These are phyloP conservation scores for Diabrotica virgifera DNA, from an alignment of 1,140 invertebrate species.

Conservation along the genomic window DNA sequence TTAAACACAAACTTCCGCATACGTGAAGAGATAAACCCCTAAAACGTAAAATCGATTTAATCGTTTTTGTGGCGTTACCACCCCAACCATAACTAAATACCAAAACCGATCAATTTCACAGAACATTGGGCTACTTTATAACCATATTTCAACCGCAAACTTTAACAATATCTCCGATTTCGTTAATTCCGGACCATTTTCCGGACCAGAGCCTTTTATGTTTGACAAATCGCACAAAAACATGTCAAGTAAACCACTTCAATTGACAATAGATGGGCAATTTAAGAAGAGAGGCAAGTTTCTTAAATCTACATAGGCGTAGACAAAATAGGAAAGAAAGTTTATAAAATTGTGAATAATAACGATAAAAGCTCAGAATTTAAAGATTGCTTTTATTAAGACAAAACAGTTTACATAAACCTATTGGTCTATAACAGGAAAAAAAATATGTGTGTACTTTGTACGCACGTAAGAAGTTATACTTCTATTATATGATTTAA, in stretches of 20 bases:
- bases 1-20: constrained; percentile 3
- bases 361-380: too few species aligned
- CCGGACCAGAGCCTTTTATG: neutral
- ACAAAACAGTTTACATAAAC: too few species aligned
- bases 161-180: constrained; percentile 10
- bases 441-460: too few species aligned
- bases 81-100: constrained; percentile 8
- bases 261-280: neutral
- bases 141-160: constrained; percentile 32
- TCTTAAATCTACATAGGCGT: neutral
- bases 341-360: too few species aligned
- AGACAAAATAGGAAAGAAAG: neutral
- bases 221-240: constrained; percentile 1
- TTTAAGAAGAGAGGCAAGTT: neutral
- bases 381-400: too few species aligned
- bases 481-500: too few species aligned
- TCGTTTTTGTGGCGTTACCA: constrained; percentile 7
- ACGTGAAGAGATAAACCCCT: constrained; percentile 19
- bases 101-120: constrained; percentile 48
- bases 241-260: constrained; percentile 7
- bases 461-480: too few species aligned
- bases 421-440: too few species aligned
- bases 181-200: neutral
- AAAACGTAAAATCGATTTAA: constrained; percentile 12
- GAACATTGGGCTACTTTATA: constrained; percentile 41